These are phyloP conservation scores for Gymnocypris eckloni DNA, from an alignment of 2,797 vertebrate species.

Conservation along the genomic window DNA sequence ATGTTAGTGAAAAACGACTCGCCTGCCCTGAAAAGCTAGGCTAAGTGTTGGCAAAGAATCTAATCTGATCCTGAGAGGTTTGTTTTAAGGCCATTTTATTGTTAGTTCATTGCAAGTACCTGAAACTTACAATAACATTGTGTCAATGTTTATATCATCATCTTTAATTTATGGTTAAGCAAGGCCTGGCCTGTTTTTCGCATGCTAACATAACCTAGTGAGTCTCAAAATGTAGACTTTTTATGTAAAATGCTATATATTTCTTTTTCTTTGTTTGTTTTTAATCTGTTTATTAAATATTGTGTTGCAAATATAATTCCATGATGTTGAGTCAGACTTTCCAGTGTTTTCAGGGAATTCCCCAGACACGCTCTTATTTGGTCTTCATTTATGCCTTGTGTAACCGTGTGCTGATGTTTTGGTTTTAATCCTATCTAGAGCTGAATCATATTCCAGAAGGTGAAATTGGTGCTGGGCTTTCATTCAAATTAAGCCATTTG, in stretches of 20 bases:
- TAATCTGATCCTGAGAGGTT: background rate
- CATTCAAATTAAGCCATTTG: background rate
- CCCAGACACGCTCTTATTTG: background rate
- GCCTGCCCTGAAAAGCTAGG: conserved; percentile 11
- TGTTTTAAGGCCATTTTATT: background rate
- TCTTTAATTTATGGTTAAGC: conserved; percentile 10
- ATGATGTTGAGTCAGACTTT: conserved; percentile 11
- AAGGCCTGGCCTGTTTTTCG: background rate
- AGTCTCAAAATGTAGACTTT: background rate
- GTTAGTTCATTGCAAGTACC: conserved; percentile 11
- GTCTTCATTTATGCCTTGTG: background rate
- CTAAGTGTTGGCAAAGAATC: conserved; percentile 4
- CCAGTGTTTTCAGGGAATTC: background rate
- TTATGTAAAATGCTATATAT: background rate
- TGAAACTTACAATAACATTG: background rate
- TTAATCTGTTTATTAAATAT: background rate
- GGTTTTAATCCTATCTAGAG: conserved; percentile 1
- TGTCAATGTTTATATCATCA: background rate
- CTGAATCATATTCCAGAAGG: background rate
- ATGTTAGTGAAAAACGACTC: background rate
- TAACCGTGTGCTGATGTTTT: too few relatives aligned
- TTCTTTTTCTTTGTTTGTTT: background rate
- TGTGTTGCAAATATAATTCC: background rate
- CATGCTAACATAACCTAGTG: background rate
- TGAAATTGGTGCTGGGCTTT: background rate